Evolutionary conservation across 1,140 invertebrate genomes (phyloP), one percentile per base, ranked within the genome.

Genomic region (Polypedilum vanderplanki): DNA sequence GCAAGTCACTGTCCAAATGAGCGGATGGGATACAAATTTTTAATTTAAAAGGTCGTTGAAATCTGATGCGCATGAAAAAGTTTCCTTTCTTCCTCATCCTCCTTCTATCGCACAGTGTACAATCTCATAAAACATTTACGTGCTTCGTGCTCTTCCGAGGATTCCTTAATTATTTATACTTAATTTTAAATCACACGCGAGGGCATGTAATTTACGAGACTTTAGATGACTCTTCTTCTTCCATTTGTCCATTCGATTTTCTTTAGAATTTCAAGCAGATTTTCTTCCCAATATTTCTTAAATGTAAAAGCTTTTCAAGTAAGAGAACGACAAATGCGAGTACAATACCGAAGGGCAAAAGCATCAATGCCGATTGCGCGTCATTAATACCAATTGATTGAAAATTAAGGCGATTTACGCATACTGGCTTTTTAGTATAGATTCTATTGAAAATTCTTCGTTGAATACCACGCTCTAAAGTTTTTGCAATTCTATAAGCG

Each of bases 341-440:
- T 15, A 80, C 76, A 0, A 80, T 78, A 9, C 82, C 83, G 10
- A 80, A 80, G 8, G 12, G 75, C 22, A 79, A 73, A 10, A 77
- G 75, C 17, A 78, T 9, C n/a, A 79, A 74, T 1, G 77, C 77
- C 5, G 77, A 73, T 64, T 77, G 77, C 24, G 79, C 80, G 74
- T 85, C 84, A 1, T 77, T 77, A 7, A 84, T 77, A 7, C 83
- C 81, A 18, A 84, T 83, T 22, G 80, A 83, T n/a, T 83, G 74
- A 65, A 83, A 84, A 73, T 78, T 80, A 7, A 75, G 78, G 1
- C 80, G 79, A 22, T 81, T 81, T 0, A 76, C 73, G 33, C 82
- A 84, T 9, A 75, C 10, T 3, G 83, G 83, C 41, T 81, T 81
- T 3, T 76, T 77, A 3, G 80, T 80, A 65, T 80, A 84, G 7